Conservation (phyloP, 1,140 invertebrate species). For the Trichogramma pretiosum region DNA sequence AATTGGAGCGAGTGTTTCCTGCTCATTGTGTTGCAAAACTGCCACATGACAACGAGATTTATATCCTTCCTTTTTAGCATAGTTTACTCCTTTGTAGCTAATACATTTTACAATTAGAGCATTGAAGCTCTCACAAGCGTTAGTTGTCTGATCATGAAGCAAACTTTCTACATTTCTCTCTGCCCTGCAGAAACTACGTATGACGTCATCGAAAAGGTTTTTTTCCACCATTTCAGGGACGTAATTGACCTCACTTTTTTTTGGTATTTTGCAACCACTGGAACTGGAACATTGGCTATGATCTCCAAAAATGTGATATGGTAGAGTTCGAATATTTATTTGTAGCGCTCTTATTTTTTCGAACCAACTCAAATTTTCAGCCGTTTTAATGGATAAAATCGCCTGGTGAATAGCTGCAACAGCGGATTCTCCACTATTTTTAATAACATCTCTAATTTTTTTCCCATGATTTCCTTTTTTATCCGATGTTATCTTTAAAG, state of each 20-base stretch:
- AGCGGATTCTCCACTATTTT: neutral
- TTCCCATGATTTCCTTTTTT: neutral
- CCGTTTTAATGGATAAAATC: neutral
- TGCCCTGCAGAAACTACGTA: neutral
- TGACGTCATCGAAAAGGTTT: neutral
- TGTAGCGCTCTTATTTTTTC: neutral
- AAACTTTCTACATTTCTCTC: neutral
- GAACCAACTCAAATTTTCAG: neutral
- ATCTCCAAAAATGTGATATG: neutral
- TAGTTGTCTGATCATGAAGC: neutral
- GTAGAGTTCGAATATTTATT: neutral
- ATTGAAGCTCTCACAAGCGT: neutral
- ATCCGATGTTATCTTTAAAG: neutral
- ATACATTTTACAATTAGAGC: neutral
- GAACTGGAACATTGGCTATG: neutral
- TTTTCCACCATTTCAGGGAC: neutral
- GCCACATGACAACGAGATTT: neutral
- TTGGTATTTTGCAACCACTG: neutral
- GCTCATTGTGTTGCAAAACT: conserved; percentile 3
- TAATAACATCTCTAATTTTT: neutral
- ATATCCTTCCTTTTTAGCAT: conserved; percentile 7
- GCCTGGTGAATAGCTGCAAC: neutral
- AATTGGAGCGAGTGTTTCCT: neutral
- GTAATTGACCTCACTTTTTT: neutral
- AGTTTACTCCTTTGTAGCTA: conserved; percentile 11